Conservation (phyloP, 2,113 vertebrate genomes). For the Vidua chalybeata region DNA sequence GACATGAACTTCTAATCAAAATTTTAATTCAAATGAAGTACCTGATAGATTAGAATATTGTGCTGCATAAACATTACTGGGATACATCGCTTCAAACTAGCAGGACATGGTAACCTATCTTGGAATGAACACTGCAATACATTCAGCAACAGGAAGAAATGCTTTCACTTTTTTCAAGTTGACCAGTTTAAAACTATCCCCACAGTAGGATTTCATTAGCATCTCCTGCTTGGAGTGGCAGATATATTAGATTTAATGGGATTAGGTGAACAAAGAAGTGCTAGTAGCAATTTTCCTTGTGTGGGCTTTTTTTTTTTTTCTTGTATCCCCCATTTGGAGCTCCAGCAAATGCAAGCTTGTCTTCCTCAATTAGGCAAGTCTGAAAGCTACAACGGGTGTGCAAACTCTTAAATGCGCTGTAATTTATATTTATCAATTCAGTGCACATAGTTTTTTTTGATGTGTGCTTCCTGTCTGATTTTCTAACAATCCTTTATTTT, state of each 20-base stretch:
- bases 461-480: conserved; percentile 49
- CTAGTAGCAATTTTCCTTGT: background rate
- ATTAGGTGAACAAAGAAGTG: background rate
- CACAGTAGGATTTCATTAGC: background rate
- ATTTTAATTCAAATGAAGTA: background rate
- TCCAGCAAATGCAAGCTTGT: background rate
- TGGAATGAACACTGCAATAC: background rate
- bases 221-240: background rate
- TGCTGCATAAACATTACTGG: background rate
- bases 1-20: background rate
- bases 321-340: background rate
- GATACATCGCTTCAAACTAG: background rate
- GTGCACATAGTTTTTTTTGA: conserved; percentile 22
- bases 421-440: conserved; percentile 27
- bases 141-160: background rate
- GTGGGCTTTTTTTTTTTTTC: background rate
- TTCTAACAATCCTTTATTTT: conserved; percentile 61
- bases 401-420: background rate
- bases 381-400: background rate
- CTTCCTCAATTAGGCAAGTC: conserved; percentile 7
- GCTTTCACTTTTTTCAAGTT: background rate
- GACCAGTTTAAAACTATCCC: background rate
- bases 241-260: background rate
- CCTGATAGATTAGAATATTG: background rate
- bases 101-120: accelerated